A percentile compares a stretch with the other conserved stretches of the same genome.
These are phyloP conservation scores for Tenthredo mesomela DNA, from an alignment of 2,888 invertebrate species.

Conservation along the genomic window DNA sequence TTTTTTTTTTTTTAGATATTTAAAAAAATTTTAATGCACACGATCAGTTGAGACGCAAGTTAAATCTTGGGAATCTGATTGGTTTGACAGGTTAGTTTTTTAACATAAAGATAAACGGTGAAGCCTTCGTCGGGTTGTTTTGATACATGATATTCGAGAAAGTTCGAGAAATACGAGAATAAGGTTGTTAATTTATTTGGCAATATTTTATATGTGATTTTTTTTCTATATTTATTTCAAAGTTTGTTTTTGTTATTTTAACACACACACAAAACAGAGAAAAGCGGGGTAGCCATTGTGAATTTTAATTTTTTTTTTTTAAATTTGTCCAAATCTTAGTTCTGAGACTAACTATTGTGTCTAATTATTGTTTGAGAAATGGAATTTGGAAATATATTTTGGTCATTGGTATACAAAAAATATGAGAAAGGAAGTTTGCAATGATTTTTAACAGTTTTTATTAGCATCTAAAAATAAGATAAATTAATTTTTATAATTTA, in stretches of 20 bases:
- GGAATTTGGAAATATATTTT: not conserved
- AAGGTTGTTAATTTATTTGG: not conserved
- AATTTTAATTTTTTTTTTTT: not conserved
- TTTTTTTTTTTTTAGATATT: not conserved
- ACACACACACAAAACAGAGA: not conserved
- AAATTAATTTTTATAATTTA: not conserved
- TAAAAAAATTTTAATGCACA: not conserved
- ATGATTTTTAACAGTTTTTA: not conserved
- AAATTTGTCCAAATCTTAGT: not conserved
- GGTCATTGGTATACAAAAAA: not conserved
- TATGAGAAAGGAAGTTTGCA: not conserved
- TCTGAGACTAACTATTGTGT: not conserved
- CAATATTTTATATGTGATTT: not conserved
- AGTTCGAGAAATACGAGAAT: not conserved
- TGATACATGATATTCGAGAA: not conserved
- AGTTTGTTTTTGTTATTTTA: constrained; percentile 4
- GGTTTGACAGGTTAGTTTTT: not conserved
- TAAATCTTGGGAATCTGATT: not conserved
- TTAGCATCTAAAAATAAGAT: not conserved
- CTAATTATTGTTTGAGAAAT: not conserved
- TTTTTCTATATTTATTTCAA: not conserved
- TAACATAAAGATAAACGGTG: not conserved
- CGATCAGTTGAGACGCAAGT: not conserved
- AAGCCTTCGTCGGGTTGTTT: not conserved
- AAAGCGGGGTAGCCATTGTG: not conserved